phyloP scores from a whole-genome alignment of 2,888 invertebrate species.

The Heteromyza rotundicornis region DNA sequence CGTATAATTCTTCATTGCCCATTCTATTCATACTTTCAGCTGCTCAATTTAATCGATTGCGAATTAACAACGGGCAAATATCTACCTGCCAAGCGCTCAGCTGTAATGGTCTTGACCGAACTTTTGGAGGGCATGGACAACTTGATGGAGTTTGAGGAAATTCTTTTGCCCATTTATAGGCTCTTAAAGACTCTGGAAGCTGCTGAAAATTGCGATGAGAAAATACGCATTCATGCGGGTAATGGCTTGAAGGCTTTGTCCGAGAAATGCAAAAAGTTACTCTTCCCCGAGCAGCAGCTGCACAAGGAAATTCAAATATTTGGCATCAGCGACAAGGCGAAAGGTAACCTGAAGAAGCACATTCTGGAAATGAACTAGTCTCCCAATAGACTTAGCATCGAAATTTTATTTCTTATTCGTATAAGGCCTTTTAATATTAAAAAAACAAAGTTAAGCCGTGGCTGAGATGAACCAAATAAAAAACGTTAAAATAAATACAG shows the following conservation, averaged over 20 bases:
- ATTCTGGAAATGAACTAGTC: conserved; percentile 51
- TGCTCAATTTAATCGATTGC: conserved; percentile 47
- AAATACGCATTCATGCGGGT: conserved; percentile 56
- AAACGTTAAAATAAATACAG: no score
- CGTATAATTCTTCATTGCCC: not conserved
- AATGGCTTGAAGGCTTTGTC: conserved; percentile 53
- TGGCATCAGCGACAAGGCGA: conserved; percentile 45
- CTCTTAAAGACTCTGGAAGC: conserved; percentile 47
- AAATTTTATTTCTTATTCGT: no score
- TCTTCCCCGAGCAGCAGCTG: conserved; percentile 41
- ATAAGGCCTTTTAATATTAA: no score
- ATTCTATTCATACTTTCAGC: conserved; percentile 19
- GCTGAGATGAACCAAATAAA: no score
- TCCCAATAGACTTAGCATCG: no score
- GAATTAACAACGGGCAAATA: conserved; percentile 52
- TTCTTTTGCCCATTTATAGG: conserved; percentile 58
- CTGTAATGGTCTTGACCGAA: conserved; percentile 56
- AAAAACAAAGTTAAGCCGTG: no score
- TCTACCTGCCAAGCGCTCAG: conserved; percentile 59
- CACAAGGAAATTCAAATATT: conserved; percentile 57
- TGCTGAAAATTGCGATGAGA: conserved; percentile 48
- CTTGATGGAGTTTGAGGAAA: conserved; percentile 56
- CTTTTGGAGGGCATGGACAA: conserved; percentile 58
- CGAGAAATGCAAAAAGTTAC: conserved; percentile 52
- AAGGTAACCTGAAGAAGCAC: conserved; percentile 34